Evolutionary conservation across 2,888 invertebrate species (phyloP).

Genomic region (Apantesis nais): DNA sequence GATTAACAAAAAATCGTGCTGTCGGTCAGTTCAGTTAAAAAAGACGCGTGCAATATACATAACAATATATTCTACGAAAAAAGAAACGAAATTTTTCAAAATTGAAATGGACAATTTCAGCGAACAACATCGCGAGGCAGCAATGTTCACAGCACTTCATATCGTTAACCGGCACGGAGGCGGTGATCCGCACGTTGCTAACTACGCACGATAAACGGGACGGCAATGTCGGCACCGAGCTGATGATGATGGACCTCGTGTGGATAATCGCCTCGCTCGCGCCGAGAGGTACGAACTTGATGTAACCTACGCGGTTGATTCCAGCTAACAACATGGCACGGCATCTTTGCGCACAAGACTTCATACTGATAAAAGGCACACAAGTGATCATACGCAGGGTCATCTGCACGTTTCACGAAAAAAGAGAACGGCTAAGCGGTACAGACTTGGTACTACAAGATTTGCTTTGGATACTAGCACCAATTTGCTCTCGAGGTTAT

Average conservation of each 20-base stretch:
- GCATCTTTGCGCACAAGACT: constrained; percentile 78
- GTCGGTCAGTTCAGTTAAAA: background rate
- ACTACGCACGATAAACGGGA: constrained; percentile 83
- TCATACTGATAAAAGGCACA: constrained; percentile 81
- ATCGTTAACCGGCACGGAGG: constrained; percentile 84
- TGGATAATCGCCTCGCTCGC: constrained; percentile 87
- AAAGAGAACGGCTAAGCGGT: constrained; percentile 73
- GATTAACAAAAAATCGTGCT: too few relatives aligned
- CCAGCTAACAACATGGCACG: constrained; percentile 78
- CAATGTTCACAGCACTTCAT: constrained; percentile 84
- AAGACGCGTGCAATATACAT: background rate
- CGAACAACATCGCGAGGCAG: constrained; percentile 79
- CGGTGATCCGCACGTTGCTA: constrained; percentile 83
- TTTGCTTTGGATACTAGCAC: constrained; percentile 84
- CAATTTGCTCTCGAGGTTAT: constrained; percentile 81
- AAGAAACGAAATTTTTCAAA: constrained; percentile 43
- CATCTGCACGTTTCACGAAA: constrained; percentile 75
- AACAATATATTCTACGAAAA: background rate
- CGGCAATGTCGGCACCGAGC: constrained; percentile 79
- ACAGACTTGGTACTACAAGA: constrained; percentile 82
- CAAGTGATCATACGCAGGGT: constrained; percentile 81
- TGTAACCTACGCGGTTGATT: constrained; percentile 54
- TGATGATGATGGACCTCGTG: constrained; percentile 85
- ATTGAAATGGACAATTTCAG: constrained; percentile 70
- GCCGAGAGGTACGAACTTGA: constrained; percentile 76